phyloP scores from a whole-genome alignment of 2,113 vertebrate species.

The Galeopterus variegatus region DNA sequence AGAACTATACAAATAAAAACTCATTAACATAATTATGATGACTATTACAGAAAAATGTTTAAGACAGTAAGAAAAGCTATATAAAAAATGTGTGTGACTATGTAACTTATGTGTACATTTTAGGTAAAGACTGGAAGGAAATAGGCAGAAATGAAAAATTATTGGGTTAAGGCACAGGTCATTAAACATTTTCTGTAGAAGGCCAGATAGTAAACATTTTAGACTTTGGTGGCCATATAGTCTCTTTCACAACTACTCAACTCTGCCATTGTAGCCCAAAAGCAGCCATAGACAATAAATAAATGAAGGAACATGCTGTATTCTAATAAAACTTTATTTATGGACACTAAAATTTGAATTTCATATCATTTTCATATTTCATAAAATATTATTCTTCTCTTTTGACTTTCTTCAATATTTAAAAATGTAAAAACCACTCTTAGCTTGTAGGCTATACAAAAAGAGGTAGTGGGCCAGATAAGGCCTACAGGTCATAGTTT shows the following conservation, averaged over 20 bases:
- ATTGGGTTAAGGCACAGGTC: neutral
- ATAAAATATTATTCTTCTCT: neutral
- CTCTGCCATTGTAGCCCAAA: neutral
- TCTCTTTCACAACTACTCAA: neutral
- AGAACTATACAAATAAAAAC: neutral
- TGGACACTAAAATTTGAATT: neutral
- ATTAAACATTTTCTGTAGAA: neutral
- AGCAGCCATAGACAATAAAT: neutral
- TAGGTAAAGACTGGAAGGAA: slow-evolving; percentile 1
- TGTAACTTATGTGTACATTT: neutral
- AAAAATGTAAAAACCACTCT: neutral
- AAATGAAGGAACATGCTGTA: neutral
- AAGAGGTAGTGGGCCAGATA: neutral
- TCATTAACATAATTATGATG: slow-evolving; percentile 30
- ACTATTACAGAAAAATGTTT: slow-evolving; percentile 13
- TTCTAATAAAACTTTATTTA: neutral
- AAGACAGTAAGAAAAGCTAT: neutral
- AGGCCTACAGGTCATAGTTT: neutral
- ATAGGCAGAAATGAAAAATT: neutral
- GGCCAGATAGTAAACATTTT: neutral
- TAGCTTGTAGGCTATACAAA: neutral
- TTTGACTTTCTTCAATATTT: slow-evolving; percentile 24
- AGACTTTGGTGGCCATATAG: neutral
- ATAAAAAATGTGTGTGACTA: neutral
- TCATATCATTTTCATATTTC: neutral